Percentiles rank a stretch among this genome's conserved stretches.
phyloP scores from a whole-genome alignment of 2,113 vertebrate species.

The Salvator merianae region DNA sequence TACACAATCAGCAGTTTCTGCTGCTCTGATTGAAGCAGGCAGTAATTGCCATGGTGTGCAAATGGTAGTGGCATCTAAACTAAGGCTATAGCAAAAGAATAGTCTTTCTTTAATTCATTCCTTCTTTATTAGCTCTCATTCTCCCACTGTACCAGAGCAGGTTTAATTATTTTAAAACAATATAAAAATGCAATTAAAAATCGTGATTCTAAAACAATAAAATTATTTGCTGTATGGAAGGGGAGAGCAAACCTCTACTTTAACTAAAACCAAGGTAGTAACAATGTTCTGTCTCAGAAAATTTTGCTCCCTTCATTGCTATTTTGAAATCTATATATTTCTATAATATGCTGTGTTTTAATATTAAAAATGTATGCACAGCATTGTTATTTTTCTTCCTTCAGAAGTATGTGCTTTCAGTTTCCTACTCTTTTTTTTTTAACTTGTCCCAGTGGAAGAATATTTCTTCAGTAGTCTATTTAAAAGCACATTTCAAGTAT shows the following conservation, averaged over 20 bases:
- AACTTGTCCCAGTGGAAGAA: background rate
- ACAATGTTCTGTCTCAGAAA: conserved; percentile 3
- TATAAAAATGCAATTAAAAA: no score
- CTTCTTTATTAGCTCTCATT: no score
- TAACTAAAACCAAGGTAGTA: background rate
- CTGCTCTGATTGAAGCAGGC: conserved; percentile 44
- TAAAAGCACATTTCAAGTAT: background rate
- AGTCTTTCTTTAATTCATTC: conserved; percentile 26
- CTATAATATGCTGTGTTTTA: background rate
- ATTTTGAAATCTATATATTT: conserved; percentile 5
- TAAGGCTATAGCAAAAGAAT: conserved; percentile 12
- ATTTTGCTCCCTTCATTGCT: conserved; percentile 6
- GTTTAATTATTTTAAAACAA: no score
- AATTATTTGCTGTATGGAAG: no score
- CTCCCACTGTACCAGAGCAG: no score
- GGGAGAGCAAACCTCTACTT: no score
- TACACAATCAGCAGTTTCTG: conserved; percentile 51
- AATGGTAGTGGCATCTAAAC: conserved; percentile 14
- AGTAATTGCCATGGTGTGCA: conserved; percentile 32
- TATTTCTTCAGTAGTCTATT: conserved; percentile 15
- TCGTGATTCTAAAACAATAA: no score
- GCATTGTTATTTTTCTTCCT: background rate
- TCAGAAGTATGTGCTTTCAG: background rate
- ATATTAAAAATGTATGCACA: background rate
- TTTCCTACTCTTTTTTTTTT: conserved; percentile 1